A percentile compares a stretch with the other conserved stretches of the same genome.
Evolutionary conservation across 2,888 invertebrate genomes (phyloP).

Genomic region (Xestia ashworthii): DNA sequence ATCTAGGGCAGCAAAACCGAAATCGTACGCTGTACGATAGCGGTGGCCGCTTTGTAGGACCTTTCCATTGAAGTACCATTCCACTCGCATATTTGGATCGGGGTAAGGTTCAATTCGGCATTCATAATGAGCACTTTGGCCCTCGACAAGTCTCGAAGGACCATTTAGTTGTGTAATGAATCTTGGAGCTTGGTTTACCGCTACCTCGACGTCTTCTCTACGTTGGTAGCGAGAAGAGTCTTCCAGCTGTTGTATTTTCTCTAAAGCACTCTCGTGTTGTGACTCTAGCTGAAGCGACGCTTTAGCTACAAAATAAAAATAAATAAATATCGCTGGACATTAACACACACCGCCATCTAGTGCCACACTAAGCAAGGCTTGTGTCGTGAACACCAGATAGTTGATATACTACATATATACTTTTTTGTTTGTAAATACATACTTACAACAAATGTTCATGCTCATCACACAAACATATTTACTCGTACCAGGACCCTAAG

Average conservation of each 20-base stretch:
- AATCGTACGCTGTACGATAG: conserved; percentile 98
- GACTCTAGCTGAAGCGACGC: conserved; percentile 96
- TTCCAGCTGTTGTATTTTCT: conserved; percentile 96
- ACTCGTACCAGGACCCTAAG: too few relatives aligned
- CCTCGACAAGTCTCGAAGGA: conserved; percentile 95
- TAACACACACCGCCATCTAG: too few relatives aligned
- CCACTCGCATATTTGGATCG: conserved; percentile 96
- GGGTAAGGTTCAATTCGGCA: conserved; percentile 98
- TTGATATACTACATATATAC: too few relatives aligned
- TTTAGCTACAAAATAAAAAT: conserved; percentile 91
- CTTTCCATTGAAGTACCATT: conserved; percentile 98
- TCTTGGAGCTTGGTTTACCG: conserved; percentile 95
- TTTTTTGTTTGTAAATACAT: too few relatives aligned
- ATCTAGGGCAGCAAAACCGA: conserved; percentile 99
- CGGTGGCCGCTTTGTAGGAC: conserved; percentile 97
- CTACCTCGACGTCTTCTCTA: conserved; percentile 95
- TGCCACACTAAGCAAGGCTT: too few relatives aligned
- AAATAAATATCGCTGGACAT: too few relatives aligned
- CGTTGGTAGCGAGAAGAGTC: conserved; percentile 95
- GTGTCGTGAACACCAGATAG: too few relatives aligned
- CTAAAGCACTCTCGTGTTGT: conserved; percentile 96
- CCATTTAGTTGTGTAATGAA: conserved; percentile 97
- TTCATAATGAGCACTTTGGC: conserved; percentile 97
- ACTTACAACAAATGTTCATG: too few relatives aligned
- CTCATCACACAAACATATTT: too few relatives aligned